Conservation (phyloP, 2,113 vertebrate genomes). For the Notothenia coriiceps region DNA sequence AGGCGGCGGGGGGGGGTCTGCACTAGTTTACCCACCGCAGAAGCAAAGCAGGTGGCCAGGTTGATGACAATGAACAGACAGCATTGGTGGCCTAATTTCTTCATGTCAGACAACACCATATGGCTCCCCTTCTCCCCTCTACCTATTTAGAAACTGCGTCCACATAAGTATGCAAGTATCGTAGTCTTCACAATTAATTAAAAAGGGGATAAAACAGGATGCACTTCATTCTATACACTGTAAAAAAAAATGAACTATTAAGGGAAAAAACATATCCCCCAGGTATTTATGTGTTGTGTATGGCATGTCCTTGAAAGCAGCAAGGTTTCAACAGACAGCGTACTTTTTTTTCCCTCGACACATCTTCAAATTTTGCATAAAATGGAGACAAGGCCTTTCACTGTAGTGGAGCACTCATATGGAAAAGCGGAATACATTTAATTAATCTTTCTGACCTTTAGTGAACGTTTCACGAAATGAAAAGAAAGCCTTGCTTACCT, state of each 20-base stretch:
- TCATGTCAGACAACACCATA: slow-evolving; percentile 87
- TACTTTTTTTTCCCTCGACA: slow-evolving; percentile 53
- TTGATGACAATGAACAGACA: slow-evolving; percentile 86
- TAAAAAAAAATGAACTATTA: slow-evolving; percentile 62
- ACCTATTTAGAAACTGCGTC: slow-evolving; percentile 82
- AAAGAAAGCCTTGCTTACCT: slow-evolving; percentile 44
- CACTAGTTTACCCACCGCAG: slow-evolving; percentile 60
- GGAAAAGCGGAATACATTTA: slow-evolving; percentile 64
- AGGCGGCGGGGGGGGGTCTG: slow-evolving; percentile 13
- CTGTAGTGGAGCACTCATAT: slow-evolving; percentile 33
- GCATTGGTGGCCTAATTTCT: slow-evolving; percentile 86
- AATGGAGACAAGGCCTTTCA: slow-evolving; percentile 67
- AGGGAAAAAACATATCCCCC: slow-evolving; percentile 60
- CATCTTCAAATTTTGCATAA: slow-evolving; percentile 73
- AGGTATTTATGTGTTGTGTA: slow-evolving; percentile 76
- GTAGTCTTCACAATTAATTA: slow-evolving; percentile 85
- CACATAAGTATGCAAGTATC: slow-evolving; percentile 81
- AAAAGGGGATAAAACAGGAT: slow-evolving; percentile 65
- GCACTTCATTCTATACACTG: slow-evolving; percentile 63
- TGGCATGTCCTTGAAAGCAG: slow-evolving; percentile 83
- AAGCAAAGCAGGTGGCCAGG: slow-evolving; percentile 81
- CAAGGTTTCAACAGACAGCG: slow-evolving; percentile 72
- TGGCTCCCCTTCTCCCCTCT: slow-evolving; percentile 79
- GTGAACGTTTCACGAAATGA: slow-evolving; percentile 47
- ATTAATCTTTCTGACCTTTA: slow-evolving; percentile 67